Base-by-base conservation (phyloP, 2,797 vertebrate species). In the Miichthys miiuy region DNA sequence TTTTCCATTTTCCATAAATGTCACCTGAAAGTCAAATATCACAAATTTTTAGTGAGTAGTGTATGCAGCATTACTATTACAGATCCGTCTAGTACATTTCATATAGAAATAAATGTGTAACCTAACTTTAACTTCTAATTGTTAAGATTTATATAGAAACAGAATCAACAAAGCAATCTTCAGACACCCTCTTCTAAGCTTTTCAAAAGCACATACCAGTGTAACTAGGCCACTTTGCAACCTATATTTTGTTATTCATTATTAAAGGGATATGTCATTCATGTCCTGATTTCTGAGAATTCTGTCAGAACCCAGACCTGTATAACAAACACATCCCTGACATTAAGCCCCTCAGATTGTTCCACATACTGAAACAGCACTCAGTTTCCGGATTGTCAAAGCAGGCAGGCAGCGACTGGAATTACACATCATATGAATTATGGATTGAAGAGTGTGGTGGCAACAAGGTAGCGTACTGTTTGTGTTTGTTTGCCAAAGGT, bases 361-460 rank as follows among this genome's bases (percentile, higher is more conserved):
- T 51, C 58, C 25, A 46, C 7, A 47, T 56, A 56, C 23, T 13
- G 23, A 38, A 14, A 48, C 21, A 52, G 70, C 34, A 46, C 70
- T 79, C 47, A 75, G 13, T 12, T 44, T 61, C 21, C n/a, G 44
- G 14, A 1, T 46, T 46, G 64, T 61, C 18, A 42, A 38, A 62
- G 23, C 18, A 7, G 47, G 47, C 68, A 12, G 47, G 38, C 41
- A 63, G 25, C 4, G 1, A 50, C 48, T 18, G 46, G 27, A 84
- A 62, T 72, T 62, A 74, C n/a, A 51, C 41, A 80, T 75, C 20
- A 34, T n/a, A 81, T 88, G 80, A 74, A 87, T 87, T 83, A 84
- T 82, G 63, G 52, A 87, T 83, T 6, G 20, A 66, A 23, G 50
- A 60, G 41, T 75, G 23, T 52, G 67, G 72, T 74, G 66, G 77